These are phyloP conservation scores for Sinodicranocentrus sp. DNA, from an alignment of 2,888 invertebrate species.

Conservation along the genomic window DNA sequence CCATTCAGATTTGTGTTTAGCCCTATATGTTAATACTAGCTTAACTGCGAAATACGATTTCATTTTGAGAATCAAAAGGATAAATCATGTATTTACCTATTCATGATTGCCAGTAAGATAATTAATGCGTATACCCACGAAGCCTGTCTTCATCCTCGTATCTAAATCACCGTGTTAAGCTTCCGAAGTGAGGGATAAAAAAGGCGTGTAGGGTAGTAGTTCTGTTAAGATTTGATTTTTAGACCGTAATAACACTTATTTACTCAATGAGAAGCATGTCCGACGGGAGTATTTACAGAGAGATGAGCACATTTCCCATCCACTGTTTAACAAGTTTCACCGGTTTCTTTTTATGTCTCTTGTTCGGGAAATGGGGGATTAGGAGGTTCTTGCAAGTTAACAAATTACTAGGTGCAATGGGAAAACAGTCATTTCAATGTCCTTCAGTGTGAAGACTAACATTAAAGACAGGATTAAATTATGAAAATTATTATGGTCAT, in stretches of 20 bases:
- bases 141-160: slow-evolving; percentile 38
- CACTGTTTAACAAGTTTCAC: slow-evolving; percentile 54
- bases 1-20: slow-evolving; percentile 40
- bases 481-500: slow-evolving; percentile 51
- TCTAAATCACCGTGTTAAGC: slow-evolving; percentile 47
- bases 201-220: neutral
- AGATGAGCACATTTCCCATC: slow-evolving; percentile 8
- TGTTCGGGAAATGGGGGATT: slow-evolving; percentile 36
- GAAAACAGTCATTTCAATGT: slow-evolving; percentile 52
- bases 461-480: slow-evolving; percentile 49
- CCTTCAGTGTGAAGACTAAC: slow-evolving; percentile 48
- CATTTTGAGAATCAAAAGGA: too few species aligned
- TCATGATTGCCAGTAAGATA: neutral
- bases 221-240: slow-evolving; percentile 11
- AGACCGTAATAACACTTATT: slow-evolving; percentile 18
- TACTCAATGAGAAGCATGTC: slow-evolving; percentile 33
- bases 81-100: neutral
- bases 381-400: slow-evolving; percentile 27
- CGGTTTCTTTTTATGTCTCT: slow-evolving; percentile 53
- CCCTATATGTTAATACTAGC: neutral
- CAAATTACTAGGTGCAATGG: slow-evolving; percentile 60
- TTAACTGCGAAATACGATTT: neutral
- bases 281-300: neutral
- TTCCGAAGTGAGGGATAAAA: neutral
- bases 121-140: slow-evolving; percentile 26